Evolutionary conservation across 2,888 invertebrate species (phyloP).

Genomic region (Synanthedon formicaeformis): DNA sequence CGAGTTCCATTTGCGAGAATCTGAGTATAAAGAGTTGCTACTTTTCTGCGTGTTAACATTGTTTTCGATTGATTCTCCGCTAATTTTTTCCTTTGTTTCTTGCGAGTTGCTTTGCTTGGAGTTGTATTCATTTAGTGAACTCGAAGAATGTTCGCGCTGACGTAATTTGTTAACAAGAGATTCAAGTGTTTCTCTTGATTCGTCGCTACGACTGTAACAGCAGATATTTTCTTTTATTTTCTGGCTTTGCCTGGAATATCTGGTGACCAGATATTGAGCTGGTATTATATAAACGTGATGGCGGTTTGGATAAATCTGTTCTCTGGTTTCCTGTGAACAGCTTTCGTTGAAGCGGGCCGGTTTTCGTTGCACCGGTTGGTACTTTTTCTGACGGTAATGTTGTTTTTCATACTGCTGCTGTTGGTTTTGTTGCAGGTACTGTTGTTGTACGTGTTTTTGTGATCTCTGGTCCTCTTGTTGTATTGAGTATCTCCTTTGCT

Average conservation of each 20-base stretch:
- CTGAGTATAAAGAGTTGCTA: neutral
- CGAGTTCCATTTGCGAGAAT: conserved; percentile 9
- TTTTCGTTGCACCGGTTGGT: neutral
- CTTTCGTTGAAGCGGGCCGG: neutral
- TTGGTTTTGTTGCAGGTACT: neutral
- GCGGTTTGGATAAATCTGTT: neutral
- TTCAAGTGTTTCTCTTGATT: neutral
- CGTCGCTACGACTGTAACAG: neutral
- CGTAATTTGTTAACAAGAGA: neutral
- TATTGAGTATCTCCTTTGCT: neutral
- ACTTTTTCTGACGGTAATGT: neutral
- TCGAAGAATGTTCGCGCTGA: neutral
- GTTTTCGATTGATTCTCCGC: neutral
- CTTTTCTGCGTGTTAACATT: neutral
- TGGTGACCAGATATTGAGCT: neutral
- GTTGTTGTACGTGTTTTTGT: neutral
- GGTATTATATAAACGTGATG: neutral
- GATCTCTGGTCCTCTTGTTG: neutral
- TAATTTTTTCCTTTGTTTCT: conserved; percentile 8
- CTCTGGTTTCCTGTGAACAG: neutral
- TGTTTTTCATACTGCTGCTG: conserved; percentile 1
- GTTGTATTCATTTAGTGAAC: neutral
- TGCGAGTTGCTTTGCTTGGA: conserved; percentile 13
- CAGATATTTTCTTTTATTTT: neutral
- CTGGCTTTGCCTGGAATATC: neutral